Evolutionary conservation across 2,888 invertebrate genomes (phyloP).

Genomic region (Lacanobia wlatinum): DNA sequence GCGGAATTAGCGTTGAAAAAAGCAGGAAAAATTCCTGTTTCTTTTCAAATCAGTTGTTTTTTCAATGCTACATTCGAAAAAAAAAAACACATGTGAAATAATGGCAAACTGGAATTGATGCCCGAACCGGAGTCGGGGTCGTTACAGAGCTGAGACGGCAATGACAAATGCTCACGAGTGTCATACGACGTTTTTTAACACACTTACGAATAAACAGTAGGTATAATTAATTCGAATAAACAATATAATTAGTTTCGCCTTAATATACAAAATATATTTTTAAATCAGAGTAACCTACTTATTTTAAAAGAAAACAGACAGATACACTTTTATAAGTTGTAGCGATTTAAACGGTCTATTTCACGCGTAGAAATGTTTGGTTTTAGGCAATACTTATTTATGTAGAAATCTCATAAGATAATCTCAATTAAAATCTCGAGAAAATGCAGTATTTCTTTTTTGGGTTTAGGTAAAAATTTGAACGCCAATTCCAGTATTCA

Average conservation of each 20-base stretch:
- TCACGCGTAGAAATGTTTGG: not conserved
- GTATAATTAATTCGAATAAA: too few relatives aligned
- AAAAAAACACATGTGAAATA: too few relatives aligned
- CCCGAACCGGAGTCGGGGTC: too few relatives aligned
- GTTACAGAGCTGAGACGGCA: not conserved
- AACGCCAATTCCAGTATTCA: too few relatives aligned
- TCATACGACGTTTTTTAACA: not conserved
- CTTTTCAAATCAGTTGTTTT: too few relatives aligned
- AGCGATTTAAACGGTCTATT: not conserved
- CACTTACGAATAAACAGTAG: not conserved
- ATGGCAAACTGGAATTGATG: too few relatives aligned
- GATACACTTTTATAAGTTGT: conserved; percentile 6
- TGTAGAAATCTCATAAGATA: not conserved
- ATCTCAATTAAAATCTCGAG: too few relatives aligned
- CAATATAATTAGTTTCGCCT: not conserved
- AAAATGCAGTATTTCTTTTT: too few relatives aligned
- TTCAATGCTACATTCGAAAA: too few relatives aligned
- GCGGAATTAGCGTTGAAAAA: too few relatives aligned
- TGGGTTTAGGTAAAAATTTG: too few relatives aligned
- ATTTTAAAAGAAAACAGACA: not conserved
- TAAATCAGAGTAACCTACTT: conserved; percentile 8
- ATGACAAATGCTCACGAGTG: not conserved
- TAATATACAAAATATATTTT: not conserved
- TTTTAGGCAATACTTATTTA: conserved; percentile 17
- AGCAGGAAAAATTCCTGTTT: too few relatives aligned